Evolutionary conservation across 2,888 invertebrate genomes (phyloP), one percentile per base, ranked within the genome.

Genomic region (Apodemia hepburni): DNA sequence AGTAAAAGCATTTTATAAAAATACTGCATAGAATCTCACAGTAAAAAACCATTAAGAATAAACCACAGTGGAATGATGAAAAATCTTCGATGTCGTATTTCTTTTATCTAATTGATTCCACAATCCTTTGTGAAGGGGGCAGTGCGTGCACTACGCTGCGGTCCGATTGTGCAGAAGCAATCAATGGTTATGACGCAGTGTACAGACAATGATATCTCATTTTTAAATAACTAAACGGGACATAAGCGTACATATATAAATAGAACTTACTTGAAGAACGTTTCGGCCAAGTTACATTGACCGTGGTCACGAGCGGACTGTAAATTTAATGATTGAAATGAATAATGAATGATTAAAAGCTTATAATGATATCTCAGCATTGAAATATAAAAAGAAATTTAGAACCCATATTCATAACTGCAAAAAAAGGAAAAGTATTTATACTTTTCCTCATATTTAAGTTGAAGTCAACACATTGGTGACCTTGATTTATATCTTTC

Each of bases 71-170:
- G 73, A 74, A 80, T 81, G 82, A 82, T 83, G 81, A 82, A 85
- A 47, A 85, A 84, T 84, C 79, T 81, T 80, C 76, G 73, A 78
- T 76, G 77, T 79, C 79, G 77, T 78, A 75, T 81, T 80, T 80
- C 81, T 84, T 80, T 86, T 73, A 83, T 84, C 78, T 84, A 87
- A 87, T 85, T 84, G 83, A 80, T 81, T 82, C 78, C 79, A 79
- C 77, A 76, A 81, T 82, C 79, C 82, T 82, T 85, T 84, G 80
- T 83, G 76, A 75, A 73, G 74, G 73, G 71, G 70, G 70, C 72
- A 73, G 76, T 85, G 83, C 84, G 82, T 86, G 78, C 73, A 76
- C 70, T 69, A 74, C 74, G 77, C 79, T 79, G 77, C 74, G 79
- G 81, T 81, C 72, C 76, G 74, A 80, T 80, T 80, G 81, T 80